Base-by-base conservation (phyloP, 2,113 vertebrate genomes). In the Charina bottae region DNA sequence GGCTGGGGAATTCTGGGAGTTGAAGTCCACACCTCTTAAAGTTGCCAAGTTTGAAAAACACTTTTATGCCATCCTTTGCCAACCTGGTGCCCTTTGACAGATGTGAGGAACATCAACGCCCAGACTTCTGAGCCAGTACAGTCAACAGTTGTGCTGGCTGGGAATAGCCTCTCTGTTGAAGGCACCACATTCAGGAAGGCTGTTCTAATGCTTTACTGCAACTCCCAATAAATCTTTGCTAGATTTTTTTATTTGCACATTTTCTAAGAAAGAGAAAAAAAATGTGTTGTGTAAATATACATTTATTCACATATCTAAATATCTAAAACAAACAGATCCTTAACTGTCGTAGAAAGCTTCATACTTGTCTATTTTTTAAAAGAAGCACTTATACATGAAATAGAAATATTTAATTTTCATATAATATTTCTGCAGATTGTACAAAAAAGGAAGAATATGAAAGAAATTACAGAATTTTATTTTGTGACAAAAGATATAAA, bases 191-290 rank as follows among this genome's bases (percentile, higher is more conserved):
- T 42, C 72, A 78, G 72, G 72, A 78, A 78, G 33, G 72, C 72
- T 78, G 72, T 33, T 42, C 1, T 78, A 78, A 42, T 78, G n/a
- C 64, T 83, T 58, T 49, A 58, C 17, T 88, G 46, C 58, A 49
- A 59, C 85, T 55, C 90, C 85, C 19, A 7, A 28, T 21, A 90
- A 84, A 88, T 24, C 42, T 85, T 87, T 89, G 68, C 64, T 89
- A 28, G 2, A 56, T 59, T 89, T 92, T 92, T 92, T 92, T 62
- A 92, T 92, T 92, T 92, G 91, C 91, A 89, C 72, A 89, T 92
- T 89, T 92, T 92, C 87, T 92, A 64, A 28, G 37, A 19, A 28
- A 88, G 86, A 83, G 26, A 90, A 8, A 59, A 60, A 21, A 17
- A 42, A 15, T 21, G 55, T 90, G 21, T 78, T 46, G 28, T 83